These are phyloP conservation scores for Mesorhabditis spiculigera DNA, from an alignment of 2,888 invertebrate species.

Conservation along the genomic window DNA sequence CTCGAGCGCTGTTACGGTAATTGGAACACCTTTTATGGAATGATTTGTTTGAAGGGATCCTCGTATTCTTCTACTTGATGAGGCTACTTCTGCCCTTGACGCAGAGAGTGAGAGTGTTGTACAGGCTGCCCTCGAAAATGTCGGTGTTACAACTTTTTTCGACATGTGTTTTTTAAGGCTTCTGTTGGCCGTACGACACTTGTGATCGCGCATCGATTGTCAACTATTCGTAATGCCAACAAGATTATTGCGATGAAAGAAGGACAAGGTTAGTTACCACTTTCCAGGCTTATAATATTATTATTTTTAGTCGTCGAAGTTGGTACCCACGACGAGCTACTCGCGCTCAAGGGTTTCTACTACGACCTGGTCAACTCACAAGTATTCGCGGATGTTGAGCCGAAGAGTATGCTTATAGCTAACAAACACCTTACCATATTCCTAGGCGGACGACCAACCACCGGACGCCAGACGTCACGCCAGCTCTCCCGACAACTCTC, in stretches of 20 bases:
- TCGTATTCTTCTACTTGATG: slow-evolving; percentile 23
- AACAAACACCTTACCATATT: not conserved
- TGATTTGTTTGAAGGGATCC: slow-evolving; percentile 14
- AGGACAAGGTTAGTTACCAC: slow-evolving; percentile 33
- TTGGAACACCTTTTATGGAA: slow-evolving; percentile 23
- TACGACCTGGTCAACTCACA: slow-evolving; percentile 62
- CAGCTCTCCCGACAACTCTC: not conserved
- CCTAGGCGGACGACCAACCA: not conserved
- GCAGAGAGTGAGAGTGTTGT: slow-evolving; percentile 23
- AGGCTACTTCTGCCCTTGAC: slow-evolving; percentile 24
- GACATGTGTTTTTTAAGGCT: not conserved
- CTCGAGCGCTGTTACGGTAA: slow-evolving; percentile 46
- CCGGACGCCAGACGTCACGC: not conserved
- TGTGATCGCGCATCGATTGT: slow-evolving; percentile 62
- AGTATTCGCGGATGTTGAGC: slow-evolving; percentile 24
- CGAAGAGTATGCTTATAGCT: not conserved
- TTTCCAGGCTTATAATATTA: too few relatives aligned
- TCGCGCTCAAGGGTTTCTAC: slow-evolving; percentile 68
- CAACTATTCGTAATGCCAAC: slow-evolving; percentile 63
- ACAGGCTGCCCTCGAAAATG: slow-evolving; percentile 22
- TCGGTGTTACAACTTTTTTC: not conserved
- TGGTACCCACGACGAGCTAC: slow-evolving; percentile 71
- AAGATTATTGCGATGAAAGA: slow-evolving; percentile 60
- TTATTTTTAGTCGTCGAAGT: slow-evolving; percentile 67
- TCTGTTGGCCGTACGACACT: slow-evolving; percentile 59